Base-by-base conservation (phyloP, 2,888 invertebrate genomes). In the Eudasyphora cyanicolor region DNA sequence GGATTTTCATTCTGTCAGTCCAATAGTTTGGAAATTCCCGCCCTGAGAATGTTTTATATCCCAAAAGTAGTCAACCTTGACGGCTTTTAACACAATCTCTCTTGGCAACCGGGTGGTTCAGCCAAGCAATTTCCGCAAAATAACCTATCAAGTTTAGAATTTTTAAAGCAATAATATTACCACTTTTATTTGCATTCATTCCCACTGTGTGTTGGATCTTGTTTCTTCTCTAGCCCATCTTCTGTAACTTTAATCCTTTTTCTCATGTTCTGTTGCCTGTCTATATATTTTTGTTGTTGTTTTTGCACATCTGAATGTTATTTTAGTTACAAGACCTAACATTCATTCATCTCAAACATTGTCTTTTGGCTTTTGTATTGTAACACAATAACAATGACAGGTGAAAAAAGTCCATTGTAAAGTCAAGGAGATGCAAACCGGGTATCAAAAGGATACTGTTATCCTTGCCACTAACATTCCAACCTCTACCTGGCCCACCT, bases 381-480 rank as follows among this genome's bases (percentile, higher is more conserved):
- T 76, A 76, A 73, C 32, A 42, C 76, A 54, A 76, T 80, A 80
- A 73, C 81, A 76, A 76, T 73, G 76, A 76, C 64, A 81, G 81
- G 81, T 81, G 76, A 76, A 81, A 45, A 76, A 76, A 57, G 71
- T 49, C 45, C 45, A 38, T 64, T 32, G 71, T 64, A 71, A 71
- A 80, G 71, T 71, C 80, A 80, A 73, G 57, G 54, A 76, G 49
- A 67, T 54, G 64, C 19, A 19, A 38, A 38, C 35, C 21, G 14
- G 5, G 5, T 38, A 35, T 38, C 64, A 17, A 29, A 62, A 32
- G 62, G 35, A 64, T 64, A 21, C 64, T 38, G 29, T 60, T 60
- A 38, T 54, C 19, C 54, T 19, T 54, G 24, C 54, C 54, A 21
- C 54, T 7, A 21, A 24, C 24, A 24, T 54, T 7, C 6, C n/a